Base-by-base conservation (phyloP, 2,888 invertebrate genomes). In the Metopia argyrocephala region DNA sequence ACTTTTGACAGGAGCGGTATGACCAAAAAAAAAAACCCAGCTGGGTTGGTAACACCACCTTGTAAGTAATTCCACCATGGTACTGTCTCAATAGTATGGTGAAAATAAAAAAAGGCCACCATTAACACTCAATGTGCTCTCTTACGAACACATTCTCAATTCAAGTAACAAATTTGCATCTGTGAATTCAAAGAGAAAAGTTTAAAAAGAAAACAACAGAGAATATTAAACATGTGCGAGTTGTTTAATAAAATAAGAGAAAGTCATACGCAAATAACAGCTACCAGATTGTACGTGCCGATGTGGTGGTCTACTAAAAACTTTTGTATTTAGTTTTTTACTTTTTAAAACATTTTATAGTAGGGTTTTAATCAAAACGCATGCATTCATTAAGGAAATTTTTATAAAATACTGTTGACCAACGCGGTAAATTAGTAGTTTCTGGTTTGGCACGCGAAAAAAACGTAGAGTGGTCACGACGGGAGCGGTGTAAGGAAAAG, bases 381-480 rank as follows among this genome's bases (percentile, higher is more conserved):
- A 78, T 65, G 71, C 64, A 64, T 68, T 74, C 61, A 68, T 50
- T 46, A 38, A 68, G 64, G 15, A 59, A 48, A 27, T n/a, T 70
- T n/a, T 25, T 50, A 31, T 6, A 18, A 61, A 66, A 6, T 12
- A 52, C 21, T 20, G 15, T 48, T 7, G 20, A 57, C 23, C 52
- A 64, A 68, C 27, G 59, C n/a, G 25, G 20, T 12, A 62, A 21
- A 54, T 20, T 20, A 23, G 20, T 38, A 12, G 7, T 38, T 31
- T 48, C 15, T n/a, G n/a, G 31, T 31, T 64, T 27, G 45, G 65
- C 59, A 70, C 61, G 48, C 59, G 54, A 75, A 50, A 46, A 38
- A 52, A 38, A 38, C 38, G 15, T 1, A 12, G 38, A 21, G 62
- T 12, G 57, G 59, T 12, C 9, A 12, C n/a, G 38, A 21, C 9